A percentile compares a stretch with the other conserved stretches of the same genome.
Evolutionary conservation across 2,888 invertebrate species (phyloP).

Genomic region (Drosophila koepferae): DNA sequence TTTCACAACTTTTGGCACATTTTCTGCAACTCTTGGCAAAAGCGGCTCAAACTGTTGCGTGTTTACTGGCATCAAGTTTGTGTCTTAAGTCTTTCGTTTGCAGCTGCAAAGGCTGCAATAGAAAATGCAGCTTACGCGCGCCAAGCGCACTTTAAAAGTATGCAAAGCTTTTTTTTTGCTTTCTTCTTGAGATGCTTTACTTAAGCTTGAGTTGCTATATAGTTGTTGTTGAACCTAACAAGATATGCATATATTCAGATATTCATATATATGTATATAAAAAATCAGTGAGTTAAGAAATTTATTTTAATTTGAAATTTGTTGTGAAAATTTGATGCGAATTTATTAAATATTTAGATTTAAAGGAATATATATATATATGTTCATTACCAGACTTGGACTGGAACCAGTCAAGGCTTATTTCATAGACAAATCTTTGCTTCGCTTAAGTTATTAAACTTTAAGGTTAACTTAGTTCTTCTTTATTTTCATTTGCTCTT

Average conservation of each 20-base stretch:
- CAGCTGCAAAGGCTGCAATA: slow-evolving; percentile 40
- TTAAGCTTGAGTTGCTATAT: not conserved
- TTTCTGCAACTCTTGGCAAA: not conserved
- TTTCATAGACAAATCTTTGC: too few relatives aligned
- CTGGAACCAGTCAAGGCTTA: too few relatives aligned
- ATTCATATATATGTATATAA: not conserved
- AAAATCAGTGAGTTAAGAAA: too few relatives aligned
- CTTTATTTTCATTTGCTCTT: too few relatives aligned
- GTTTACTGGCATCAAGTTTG: slow-evolving; percentile 44
- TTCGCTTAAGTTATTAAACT: too few relatives aligned
- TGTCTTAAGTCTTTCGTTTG: slow-evolving; percentile 55
- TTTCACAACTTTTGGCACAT: slow-evolving; percentile 21
- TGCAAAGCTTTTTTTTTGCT: slow-evolving; percentile 16
- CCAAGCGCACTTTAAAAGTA: slow-evolving; percentile 29
- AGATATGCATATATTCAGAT: not conserved
- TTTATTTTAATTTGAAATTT: too few relatives aligned
- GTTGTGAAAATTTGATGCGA: too few relatives aligned
- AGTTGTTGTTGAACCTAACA: not conserved
- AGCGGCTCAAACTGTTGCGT: slow-evolving; percentile 9
- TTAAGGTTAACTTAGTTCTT: too few relatives aligned
- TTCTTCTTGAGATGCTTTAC: not conserved
- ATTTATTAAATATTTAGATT: too few relatives aligned
- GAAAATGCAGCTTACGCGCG: not conserved
- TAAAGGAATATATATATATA: too few relatives aligned
- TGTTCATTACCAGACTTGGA: too few relatives aligned